Conservation (phyloP, 2,113 vertebrate genomes). For the Anhinga rufa region DNA sequence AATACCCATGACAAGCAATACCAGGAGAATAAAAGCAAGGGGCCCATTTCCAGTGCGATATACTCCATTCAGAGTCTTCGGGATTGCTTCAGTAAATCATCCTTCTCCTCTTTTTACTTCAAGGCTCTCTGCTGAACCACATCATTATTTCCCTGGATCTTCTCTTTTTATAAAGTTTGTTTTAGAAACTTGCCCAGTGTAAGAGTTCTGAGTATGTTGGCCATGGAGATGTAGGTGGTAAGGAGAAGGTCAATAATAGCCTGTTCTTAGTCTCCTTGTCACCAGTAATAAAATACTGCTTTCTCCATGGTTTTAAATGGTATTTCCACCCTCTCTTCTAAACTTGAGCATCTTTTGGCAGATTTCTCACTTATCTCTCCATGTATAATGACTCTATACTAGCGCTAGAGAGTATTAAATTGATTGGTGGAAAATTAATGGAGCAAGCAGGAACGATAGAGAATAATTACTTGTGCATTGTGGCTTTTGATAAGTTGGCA, state of each 20-base stretch:
- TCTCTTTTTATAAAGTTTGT: neutral
- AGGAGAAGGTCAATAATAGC: neutral
- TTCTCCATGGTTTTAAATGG: neutral
- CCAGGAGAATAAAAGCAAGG: neutral
- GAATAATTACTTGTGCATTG: neutral
- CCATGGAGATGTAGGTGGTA: neutral
- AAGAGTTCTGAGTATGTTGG: neutral
- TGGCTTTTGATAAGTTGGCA: neutral
- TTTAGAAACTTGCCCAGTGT: neutral
- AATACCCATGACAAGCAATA: neutral
- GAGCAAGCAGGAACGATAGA: neutral
- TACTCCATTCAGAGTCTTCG: neutral
- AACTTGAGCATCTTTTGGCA: neutral
- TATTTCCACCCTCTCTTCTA: neutral
- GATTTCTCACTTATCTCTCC: neutral
- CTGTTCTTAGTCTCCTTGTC: neutral
- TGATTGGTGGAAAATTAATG: conserved; percentile 1
- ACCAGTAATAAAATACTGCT: neutral
- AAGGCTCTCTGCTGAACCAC: neutral
- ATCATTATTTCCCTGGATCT: neutral
- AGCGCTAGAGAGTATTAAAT: neutral
- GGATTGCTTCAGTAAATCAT: neutral
- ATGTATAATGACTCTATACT: neutral
- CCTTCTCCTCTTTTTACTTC: neutral
- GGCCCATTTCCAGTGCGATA: neutral